Conservation (phyloP, 2,888 invertebrate genomes). For the Clunio marinus region DNA sequence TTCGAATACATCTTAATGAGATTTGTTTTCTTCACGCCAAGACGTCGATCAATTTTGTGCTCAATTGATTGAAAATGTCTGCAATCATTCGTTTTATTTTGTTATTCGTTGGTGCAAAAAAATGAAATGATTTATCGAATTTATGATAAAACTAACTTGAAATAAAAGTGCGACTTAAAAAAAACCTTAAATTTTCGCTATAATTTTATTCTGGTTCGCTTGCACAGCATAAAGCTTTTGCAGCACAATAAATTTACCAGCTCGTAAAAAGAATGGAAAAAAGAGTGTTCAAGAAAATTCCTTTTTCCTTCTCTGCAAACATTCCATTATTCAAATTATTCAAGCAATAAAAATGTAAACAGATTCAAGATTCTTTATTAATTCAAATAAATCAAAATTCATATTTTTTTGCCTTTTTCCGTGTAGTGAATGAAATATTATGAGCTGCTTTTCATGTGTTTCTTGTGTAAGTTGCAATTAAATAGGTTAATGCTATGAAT, state of each 20-base stretch:
- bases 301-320: not conserved
- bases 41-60: too few species aligned
- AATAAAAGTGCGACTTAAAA: too few species aligned
- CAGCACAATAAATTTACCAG: not conserved
- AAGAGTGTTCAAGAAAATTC: not conserved
- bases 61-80: too few species aligned
- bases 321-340: not conserved
- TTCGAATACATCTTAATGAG: too few species aligned
- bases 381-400: not conserved
- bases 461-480: constrained; percentile 8
- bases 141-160: too few species aligned
- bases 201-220: too few species aligned
- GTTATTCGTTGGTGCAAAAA: too few species aligned
- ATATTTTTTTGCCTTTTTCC: not conserved
- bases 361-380: not conserved
- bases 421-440: not conserved
- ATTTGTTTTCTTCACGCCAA: too few species aligned
- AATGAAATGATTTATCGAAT: too few species aligned
- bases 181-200: too few species aligned
- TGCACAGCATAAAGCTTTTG: not conserved
- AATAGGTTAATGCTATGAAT: constrained; percentile 18
- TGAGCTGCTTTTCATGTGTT: not conserved
- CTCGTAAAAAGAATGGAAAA: not conserved
- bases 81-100: too few species aligned
- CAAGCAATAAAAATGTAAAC: not conserved